Base-by-base conservation (phyloP, 2,888 invertebrate species). In the Drosophila nr. fundita region DNA sequence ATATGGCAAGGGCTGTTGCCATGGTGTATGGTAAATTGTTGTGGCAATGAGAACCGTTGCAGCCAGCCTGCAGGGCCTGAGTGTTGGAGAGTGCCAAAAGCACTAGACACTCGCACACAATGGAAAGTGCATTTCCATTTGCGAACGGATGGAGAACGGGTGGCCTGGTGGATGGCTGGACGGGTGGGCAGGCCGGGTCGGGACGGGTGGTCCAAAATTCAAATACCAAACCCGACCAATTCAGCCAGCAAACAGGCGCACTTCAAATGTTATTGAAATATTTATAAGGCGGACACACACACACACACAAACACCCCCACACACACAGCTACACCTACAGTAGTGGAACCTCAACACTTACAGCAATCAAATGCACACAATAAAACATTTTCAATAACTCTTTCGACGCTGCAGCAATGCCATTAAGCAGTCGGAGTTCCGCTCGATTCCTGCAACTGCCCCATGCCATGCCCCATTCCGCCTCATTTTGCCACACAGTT, bases 361-460 rank as follows among this genome's bases (percentile, higher is more conserved):
- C 87, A 79, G 87, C 89, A 87, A 89, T 87, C 89, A 81, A 87
- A 89, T 88, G 83, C 89, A 90, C 73, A 87, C 89, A 90, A 87
- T 89, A 87, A 90, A 87, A 90, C 90, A 87, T 90, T 90, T 87
- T 87, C 90, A 87, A 87, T 87, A 87, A 87, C 90, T 89, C 89
- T 87, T 90, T 87, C 79, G 84, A 73, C 89, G 70, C 77, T 71
- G 65, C 76, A 69, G 53, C 85, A 63, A 64, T 81, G 71, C 83
- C 89, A 83, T 83, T 83, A 83, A 73, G 68, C 87, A 82, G 68
- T 69, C 68, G 59, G 53, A 68, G 54, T 29, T 40, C 57, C 40
- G 62, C 38, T 63, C 32, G 2, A n/a, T 27, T 30, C 48, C 29
- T 32, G 38, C 60, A 30, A 10, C 29, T 15, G 4, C 18, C 21